phyloP scores from a whole-genome alignment of 2,113 vertebrate species.

The Tragelaphus strepsiceros region DNA sequence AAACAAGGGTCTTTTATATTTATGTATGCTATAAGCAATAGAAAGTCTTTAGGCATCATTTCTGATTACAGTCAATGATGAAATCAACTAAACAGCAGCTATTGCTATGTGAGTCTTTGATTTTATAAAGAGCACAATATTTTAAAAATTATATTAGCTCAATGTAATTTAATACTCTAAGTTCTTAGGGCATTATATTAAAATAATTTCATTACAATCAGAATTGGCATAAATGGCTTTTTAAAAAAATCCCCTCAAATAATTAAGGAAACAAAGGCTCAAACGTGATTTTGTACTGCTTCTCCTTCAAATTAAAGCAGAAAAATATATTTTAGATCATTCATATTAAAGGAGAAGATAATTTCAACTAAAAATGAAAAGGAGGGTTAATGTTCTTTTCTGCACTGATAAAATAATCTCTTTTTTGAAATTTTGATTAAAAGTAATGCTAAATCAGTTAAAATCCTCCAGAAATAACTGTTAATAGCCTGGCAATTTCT shows the following conservation, averaged over 20 bases:
- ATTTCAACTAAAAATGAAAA: not conserved
- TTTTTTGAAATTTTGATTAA: not conserved
- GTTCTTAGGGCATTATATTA: not conserved
- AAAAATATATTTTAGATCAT: not conserved
- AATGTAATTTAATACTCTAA: not conserved
- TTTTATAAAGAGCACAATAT: not conserved
- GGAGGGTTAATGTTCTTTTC: not conserved
- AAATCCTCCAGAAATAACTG: not conserved
- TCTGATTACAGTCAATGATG: not conserved
- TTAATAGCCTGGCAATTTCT: not conserved
- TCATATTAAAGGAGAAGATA: not conserved
- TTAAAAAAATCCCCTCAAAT: not conserved
- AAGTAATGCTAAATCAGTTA: not conserved
- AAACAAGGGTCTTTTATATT: not conserved
- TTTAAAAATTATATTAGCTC: not conserved
- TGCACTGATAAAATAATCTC: not conserved
- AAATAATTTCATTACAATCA: not conserved
- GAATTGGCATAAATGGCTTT: not conserved
- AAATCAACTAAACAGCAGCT: not conserved
- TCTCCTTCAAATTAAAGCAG: not conserved
- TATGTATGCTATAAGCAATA: not conserved
- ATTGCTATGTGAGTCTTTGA: not conserved
- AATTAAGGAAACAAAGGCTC: not conserved
- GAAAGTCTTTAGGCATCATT: not conserved
- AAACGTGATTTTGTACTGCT: not conserved